Percentiles rank a stretch among this genome's conserved stretches.
Conservation (phyloP, 2,113 vertebrate species). For the Ariopsis seemanni region DNA sequence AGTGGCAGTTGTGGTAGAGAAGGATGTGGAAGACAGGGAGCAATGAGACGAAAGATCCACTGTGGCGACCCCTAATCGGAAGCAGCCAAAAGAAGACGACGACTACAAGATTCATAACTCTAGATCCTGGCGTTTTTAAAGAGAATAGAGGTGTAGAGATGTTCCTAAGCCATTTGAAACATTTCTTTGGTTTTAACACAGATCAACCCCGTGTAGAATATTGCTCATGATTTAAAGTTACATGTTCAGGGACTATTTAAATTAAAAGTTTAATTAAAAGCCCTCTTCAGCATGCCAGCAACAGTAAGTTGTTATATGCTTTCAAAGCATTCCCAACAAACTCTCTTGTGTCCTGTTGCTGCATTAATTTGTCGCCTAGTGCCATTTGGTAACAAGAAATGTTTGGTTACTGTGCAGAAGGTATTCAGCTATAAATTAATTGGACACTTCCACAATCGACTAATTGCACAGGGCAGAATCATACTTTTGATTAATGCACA, state of each 20-base stretch:
- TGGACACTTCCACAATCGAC: constrained; percentile 6
- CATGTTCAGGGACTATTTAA: not conserved
- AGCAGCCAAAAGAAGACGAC: too few relatives aligned
- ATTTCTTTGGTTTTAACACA: not conserved
- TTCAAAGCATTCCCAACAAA: not conserved
- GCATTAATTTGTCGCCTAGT: not conserved
- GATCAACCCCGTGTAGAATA: not conserved
- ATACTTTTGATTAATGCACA: not conserved
- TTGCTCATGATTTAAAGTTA: not conserved
- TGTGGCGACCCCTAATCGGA: too few relatives aligned
- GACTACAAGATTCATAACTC: not conserved
- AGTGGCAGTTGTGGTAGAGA: too few relatives aligned
- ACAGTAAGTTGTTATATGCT: not conserved
- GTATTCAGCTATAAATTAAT: constrained; percentile 6
- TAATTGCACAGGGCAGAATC: constrained; percentile 1
- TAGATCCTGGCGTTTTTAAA: not conserved
- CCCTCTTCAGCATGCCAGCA: not conserved
- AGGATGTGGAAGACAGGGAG: too few relatives aligned
- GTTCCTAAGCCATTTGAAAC: not conserved
- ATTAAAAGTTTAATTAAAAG: not conserved
- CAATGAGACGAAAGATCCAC: too few relatives aligned
- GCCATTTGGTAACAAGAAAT: not conserved
- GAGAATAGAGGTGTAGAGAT: not conserved
- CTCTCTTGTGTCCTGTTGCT: not conserved
- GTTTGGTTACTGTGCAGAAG: not conserved